phyloP scores from a whole-genome alignment of 1,140 invertebrate genomes.

The Ephestia elutella region DNA sequence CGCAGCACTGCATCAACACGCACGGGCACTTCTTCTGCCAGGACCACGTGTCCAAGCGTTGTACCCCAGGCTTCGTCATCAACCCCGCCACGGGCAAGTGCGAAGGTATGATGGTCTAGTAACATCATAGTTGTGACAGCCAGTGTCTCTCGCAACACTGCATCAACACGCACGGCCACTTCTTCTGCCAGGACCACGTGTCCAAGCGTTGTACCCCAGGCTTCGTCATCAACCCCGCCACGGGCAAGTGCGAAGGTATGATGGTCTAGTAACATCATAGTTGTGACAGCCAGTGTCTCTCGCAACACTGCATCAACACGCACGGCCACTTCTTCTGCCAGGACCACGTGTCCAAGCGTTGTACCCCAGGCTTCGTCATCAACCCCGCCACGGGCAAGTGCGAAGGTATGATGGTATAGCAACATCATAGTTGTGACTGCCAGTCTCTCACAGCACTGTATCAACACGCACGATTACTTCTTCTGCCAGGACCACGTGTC shows the following conservation, averaged over 20 bases:
- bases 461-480: constrained; percentile 82
- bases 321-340: constrained; percentile 81
- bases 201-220: constrained; percentile 79
- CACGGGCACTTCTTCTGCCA: constrained; percentile 81
- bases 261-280: too few species aligned
- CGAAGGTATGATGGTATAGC: constrained; percentile 66
- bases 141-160: constrained; percentile 78
- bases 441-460: constrained; percentile 78
- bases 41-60: constrained; percentile 76
- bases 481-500: constrained; percentile 79
- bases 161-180: constrained; percentile 81
- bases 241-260: constrained; percentile 76
- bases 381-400: constrained; percentile 74
- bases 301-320: constrained; percentile 82
- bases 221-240: constrained; percentile 77
- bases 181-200: constrained; percentile 78
- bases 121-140: too few species aligned
- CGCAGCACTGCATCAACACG: constrained; percentile 82
- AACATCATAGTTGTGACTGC: too few species aligned
- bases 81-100: constrained; percentile 74
- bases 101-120: constrained; percentile 66
- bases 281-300: constrained; percentile 78
- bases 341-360: constrained; percentile 76
- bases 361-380: constrained; percentile 81
- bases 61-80: constrained; percentile 81